These are phyloP conservation scores for Luperina testacea DNA, from an alignment of 2,888 invertebrate species.

Conservation along the genomic window DNA sequence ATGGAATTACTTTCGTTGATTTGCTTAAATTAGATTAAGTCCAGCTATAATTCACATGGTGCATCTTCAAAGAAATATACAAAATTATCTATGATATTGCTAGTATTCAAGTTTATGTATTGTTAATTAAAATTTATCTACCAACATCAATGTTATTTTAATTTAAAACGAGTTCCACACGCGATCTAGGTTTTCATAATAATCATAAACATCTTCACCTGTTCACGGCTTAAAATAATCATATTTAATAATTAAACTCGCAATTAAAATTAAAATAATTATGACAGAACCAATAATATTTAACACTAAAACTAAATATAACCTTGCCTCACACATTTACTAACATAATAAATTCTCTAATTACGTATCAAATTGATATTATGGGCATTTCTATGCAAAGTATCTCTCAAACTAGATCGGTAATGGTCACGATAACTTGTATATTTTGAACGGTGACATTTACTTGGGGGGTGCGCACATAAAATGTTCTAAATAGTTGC, in stretches of 20 bases:
- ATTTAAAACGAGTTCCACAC: slow-evolving; percentile 19
- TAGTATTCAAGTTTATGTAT: background rate
- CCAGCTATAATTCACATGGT: background rate
- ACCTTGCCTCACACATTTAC: slow-evolving; percentile 18
- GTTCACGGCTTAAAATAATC: background rate
- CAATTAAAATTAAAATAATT: slow-evolving; percentile 21
- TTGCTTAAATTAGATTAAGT: background rate
- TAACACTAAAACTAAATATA: slow-evolving; percentile 15
- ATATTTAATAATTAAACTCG: slow-evolving; percentile 10
- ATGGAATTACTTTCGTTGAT: slow-evolving; percentile 23
- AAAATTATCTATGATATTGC: background rate
- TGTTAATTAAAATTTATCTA: background rate
- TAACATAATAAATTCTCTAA: slow-evolving; percentile 46
- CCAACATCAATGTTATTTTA: background rate
- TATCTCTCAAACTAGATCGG: slow-evolving; percentile 47
- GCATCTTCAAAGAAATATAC: background rate
- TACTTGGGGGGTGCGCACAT: slow-evolving; percentile 70
- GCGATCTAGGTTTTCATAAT: background rate
- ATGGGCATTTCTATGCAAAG: slow-evolving; percentile 60
- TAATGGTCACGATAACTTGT: slow-evolving; percentile 50
- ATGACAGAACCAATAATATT: slow-evolving; percentile 5
- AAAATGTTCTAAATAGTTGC: slow-evolving; percentile 75
- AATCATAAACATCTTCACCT: background rate
- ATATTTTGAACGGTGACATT: slow-evolving; percentile 68
- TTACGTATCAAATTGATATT: slow-evolving; percentile 61